These are phyloP conservation scores for Molorchus minor DNA, from an alignment of 2,888 invertebrate genomes.

Conservation along the genomic window DNA sequence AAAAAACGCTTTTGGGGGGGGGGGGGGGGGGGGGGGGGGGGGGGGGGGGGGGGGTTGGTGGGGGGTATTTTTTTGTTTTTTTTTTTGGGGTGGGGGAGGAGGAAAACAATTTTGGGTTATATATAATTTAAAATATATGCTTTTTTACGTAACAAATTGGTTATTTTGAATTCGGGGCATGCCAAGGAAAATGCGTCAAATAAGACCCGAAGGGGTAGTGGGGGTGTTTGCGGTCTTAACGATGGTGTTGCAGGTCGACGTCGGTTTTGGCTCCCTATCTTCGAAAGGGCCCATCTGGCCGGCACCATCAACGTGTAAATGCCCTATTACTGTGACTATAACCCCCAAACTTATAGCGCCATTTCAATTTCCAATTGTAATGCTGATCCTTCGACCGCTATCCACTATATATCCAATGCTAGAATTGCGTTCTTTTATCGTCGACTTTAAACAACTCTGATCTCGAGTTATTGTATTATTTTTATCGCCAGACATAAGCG, in stretches of 20 bases:
- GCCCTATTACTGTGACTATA: constrained; percentile 59
- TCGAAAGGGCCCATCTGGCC: constrained; percentile 50
- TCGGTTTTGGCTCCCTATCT: constrained; percentile 41
- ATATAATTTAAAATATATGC: no score
- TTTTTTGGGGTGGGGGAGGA: no score
- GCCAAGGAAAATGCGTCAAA: constrained; percentile 36
- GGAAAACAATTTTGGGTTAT: no score
- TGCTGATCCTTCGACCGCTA: constrained; percentile 51
- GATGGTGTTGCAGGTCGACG: constrained; percentile 40
- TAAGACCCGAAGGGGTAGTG: constrained; percentile 41
- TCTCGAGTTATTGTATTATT: constrained; percentile 45
- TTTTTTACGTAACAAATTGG: no score
- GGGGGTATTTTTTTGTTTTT: no score
- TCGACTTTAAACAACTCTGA: constrained; percentile 49
- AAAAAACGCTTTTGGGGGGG: no score
- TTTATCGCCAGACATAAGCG: constrained; percentile 41
- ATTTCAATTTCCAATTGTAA: constrained; percentile 63
- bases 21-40: no score
- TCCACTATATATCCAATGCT: constrained; percentile 42
- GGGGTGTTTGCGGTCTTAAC: constrained; percentile 38
- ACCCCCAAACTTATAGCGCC: constrained; percentile 59
- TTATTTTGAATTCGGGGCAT: no score
- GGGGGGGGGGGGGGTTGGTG: no score
- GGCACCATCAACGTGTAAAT: constrained; percentile 60
- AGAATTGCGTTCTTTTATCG: constrained; percentile 49